phyloP scores from a whole-genome alignment of 2,888 invertebrate genomes.

The Salticus scenicus region DNA sequence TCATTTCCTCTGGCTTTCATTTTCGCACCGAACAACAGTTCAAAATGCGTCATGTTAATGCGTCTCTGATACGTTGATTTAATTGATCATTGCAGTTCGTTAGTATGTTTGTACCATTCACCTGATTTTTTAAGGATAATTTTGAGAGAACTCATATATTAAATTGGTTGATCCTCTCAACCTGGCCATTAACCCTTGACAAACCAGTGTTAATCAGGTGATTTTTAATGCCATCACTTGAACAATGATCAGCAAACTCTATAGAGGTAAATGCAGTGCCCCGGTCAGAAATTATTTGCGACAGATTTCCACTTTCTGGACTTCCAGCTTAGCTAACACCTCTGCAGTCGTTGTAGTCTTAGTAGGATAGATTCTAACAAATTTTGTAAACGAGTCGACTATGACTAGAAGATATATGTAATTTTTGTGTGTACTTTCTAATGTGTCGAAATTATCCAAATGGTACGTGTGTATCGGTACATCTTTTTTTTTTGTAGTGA shows the following conservation, averaged over 20 bases:
- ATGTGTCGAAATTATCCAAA: not conserved
- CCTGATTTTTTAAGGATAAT: not conserved
- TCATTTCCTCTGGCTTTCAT: not conserved
- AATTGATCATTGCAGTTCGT: not conserved
- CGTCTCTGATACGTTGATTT: not conserved
- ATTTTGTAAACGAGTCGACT: not conserved
- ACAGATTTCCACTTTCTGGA: not conserved
- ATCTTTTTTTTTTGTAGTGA: not conserved
- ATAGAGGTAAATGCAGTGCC: not conserved
- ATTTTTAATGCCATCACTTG: not conserved
- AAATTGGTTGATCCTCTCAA: not conserved
- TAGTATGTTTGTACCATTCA: conserved; percentile 1
- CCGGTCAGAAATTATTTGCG: not conserved
- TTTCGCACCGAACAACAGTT: not conserved
- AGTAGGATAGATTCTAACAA: not conserved
- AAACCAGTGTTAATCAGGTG: not conserved
- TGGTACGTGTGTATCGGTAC: not conserved
- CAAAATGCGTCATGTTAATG: not conserved
- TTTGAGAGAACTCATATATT: not conserved
- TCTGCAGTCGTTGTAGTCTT: not conserved
- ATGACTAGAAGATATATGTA: not conserved
- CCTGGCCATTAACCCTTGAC: not conserved
- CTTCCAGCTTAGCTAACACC: not conserved
- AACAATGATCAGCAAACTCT: not conserved
- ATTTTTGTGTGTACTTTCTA: not conserved